These are phyloP conservation scores for Cairina moschata DNA, from an alignment of 2,113 vertebrate genomes.

Conservation along the genomic window DNA sequence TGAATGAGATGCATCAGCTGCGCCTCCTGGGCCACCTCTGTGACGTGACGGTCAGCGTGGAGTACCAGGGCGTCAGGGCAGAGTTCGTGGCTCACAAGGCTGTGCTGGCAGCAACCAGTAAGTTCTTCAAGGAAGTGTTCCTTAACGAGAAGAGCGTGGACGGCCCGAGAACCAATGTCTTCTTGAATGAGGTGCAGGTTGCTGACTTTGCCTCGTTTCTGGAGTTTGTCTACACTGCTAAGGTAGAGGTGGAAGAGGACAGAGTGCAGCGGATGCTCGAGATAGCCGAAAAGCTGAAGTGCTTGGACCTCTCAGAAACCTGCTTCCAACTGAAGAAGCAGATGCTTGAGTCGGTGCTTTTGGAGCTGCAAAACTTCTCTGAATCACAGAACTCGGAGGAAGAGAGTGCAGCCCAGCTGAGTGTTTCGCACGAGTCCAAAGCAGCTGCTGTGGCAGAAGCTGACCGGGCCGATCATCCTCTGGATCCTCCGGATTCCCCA, in stretches of 20 bases:
- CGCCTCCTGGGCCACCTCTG: slow-evolving; percentile 87
- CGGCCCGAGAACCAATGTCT: slow-evolving; percentile 73
- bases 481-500: not conserved
- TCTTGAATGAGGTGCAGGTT: slow-evolving; percentile 81
- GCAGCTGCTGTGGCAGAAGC: not conserved
- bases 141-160: slow-evolving; percentile 77
- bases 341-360: slow-evolving; percentile 82
- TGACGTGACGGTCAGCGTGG: slow-evolving; percentile 90
- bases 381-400: slow-evolving; percentile 72
- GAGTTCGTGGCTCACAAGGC: slow-evolving; percentile 92
- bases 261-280: slow-evolving; percentile 83
- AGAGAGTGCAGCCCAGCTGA: not conserved
- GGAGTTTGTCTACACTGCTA: slow-evolving; percentile 93
- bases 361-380: slow-evolving; percentile 81
- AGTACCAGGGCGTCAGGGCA: slow-evolving; percentile 83
- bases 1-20: slow-evolving; percentile 90
- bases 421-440: not conserved
- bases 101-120: slow-evolving; percentile 92
- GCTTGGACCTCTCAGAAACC: slow-evolving; percentile 84
- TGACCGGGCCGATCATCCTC: not conserved
- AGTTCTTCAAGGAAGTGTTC: slow-evolving; percentile 90
- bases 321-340: slow-evolving; percentile 84
- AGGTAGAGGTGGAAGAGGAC: slow-evolving; percentile 83
- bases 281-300: slow-evolving; percentile 86
- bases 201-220: slow-evolving; percentile 88